These are phyloP conservation scores for Mobula birostris DNA, from an alignment of 2,113 vertebrate species.

Conservation along the genomic window DNA sequence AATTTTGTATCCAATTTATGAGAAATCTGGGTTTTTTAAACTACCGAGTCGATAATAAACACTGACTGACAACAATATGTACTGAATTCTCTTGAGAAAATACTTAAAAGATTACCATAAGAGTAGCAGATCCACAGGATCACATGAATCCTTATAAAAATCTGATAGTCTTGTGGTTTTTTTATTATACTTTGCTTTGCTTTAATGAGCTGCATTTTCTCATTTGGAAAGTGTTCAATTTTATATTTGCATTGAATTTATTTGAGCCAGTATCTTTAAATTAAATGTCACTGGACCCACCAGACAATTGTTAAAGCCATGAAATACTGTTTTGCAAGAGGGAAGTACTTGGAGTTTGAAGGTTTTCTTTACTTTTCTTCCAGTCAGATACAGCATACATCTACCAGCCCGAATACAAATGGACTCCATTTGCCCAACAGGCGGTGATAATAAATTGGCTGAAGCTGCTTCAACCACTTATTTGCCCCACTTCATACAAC, in stretches of 20 bases:
- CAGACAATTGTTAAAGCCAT: neutral
- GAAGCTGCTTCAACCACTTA: constrained; percentile 43
- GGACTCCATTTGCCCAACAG: constrained; percentile 42
- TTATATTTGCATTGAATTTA: constrained; percentile 1
- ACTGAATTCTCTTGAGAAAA: neutral
- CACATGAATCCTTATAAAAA: neutral
- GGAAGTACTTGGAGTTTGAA: constrained; percentile 10
- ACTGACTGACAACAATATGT: neutral
- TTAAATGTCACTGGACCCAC: neutral
- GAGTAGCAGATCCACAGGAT: neutral
- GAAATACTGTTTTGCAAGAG: neutral
- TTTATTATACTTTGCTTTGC: neutral
- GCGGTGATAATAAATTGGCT: constrained; percentile 45
- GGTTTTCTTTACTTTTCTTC: constrained; percentile 7
- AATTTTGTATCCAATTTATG: constrained; percentile 19
- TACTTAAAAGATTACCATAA: neutral
- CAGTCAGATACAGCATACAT: constrained; percentile 15
- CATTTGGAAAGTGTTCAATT: neutral
- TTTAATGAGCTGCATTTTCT: neutral
- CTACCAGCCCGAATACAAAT: constrained; percentile 40
- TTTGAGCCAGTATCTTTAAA: neutral
- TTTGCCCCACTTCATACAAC: constrained; percentile 46
- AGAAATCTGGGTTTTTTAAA: neutral
- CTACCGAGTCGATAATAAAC: neutral
- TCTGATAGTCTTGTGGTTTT: no score